A percentile compares a stretch with the other conserved stretches of the same genome.
These are phyloP conservation scores for Bufo gargarizans DNA, from an alignment of 2,113 vertebrate species.

Conservation along the genomic window DNA sequence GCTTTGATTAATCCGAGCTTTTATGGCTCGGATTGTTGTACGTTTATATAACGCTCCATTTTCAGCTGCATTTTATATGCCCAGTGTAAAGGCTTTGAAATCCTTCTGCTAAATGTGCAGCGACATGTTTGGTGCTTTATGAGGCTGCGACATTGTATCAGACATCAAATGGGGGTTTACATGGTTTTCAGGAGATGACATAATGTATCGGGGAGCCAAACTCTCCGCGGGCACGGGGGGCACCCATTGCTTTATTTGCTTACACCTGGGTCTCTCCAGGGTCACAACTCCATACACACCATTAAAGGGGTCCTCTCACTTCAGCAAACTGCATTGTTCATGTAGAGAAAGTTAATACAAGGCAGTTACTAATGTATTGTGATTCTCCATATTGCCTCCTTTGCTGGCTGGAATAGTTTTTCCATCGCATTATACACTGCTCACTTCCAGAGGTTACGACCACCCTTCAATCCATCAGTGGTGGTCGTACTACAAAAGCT, in stretches of 20 bases:
- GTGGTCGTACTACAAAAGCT: too few relatives aligned
- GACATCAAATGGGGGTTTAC: background rate
- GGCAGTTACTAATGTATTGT: too few relatives aligned
- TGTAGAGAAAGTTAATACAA: too few relatives aligned
- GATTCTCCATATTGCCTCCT: too few relatives aligned
- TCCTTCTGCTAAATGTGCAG: background rate
- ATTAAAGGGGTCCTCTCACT: too few relatives aligned
- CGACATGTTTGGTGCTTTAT: slow-evolving; percentile 25
- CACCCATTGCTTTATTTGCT: too few relatives aligned
- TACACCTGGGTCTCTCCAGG: background rate
- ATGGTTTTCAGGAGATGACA: background rate
- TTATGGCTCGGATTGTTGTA: slow-evolving; percentile 33
- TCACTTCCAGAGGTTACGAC: too few relatives aligned
- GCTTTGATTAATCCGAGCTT: slow-evolving; percentile 35
- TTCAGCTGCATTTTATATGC: slow-evolving; percentile 20
- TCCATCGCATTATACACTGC: too few relatives aligned
- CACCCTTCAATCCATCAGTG: too few relatives aligned
- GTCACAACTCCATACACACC: background rate
- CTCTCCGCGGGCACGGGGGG: too few relatives aligned
- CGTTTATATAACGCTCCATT: background rate
- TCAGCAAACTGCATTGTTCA: too few relatives aligned
- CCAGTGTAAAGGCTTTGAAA: slow-evolving; percentile 12
- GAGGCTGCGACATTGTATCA: slow-evolving; percentile 6
- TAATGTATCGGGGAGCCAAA: background rate
- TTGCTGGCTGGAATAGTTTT: too few relatives aligned